These are phyloP conservation scores for Corythaeola cristata DNA, from an alignment of 2,113 vertebrate genomes.

Conservation along the genomic window DNA sequence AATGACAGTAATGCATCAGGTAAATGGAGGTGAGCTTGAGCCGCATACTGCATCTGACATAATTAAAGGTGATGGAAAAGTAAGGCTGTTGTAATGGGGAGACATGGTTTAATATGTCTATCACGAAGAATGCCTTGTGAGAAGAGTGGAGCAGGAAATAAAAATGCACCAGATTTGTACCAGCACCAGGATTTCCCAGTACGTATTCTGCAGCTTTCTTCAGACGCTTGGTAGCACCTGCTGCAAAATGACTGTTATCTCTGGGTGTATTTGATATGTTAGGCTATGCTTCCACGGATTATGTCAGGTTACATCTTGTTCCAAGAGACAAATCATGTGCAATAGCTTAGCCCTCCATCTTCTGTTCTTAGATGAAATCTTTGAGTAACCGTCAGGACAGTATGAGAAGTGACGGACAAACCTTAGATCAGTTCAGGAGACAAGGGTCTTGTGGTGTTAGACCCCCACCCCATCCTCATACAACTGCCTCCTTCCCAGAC, in stretches of 20 bases:
- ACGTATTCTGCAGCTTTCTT: conserved; percentile 36
- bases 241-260: conserved; percentile 36
- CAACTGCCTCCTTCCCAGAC: neutral
- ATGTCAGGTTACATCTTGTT: neutral
- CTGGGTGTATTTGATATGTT: conserved; percentile 5
- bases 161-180: neutral
- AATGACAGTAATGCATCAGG: conserved; percentile 60
- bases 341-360: neutral
- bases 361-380: neutral
- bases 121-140: neutral
- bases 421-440: neutral
- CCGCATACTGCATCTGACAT: conserved; percentile 24
- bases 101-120: neutral
- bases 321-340: neutral
- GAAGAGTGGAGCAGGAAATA: neutral
- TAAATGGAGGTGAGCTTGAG: conserved; percentile 54
- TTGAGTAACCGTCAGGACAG: neutral
- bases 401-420: neutral
- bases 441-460: neutral
- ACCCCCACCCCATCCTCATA: neutral
- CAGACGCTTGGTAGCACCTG: neutral
- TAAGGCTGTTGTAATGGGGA: neutral
- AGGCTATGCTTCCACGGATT: neutral
- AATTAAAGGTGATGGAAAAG: conserved; percentile 54
- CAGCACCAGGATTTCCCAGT: neutral